These are phyloP conservation scores for Chironomus tepperi DNA, from an alignment of 1,140 invertebrate genomes.

Conservation along the genomic window DNA sequence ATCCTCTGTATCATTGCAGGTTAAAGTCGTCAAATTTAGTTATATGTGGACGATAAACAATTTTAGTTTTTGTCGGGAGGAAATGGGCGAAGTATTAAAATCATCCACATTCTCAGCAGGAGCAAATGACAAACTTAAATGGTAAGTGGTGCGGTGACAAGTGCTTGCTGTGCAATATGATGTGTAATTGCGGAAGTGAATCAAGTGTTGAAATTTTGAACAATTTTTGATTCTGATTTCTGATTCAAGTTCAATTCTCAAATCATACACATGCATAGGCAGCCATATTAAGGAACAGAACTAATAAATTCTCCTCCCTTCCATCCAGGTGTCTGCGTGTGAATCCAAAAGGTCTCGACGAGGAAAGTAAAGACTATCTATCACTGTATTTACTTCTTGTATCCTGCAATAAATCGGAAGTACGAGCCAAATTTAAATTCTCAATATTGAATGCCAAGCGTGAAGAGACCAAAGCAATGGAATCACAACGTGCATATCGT, in stretches of 20 bases:
- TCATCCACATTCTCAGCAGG: conserved; percentile 98
- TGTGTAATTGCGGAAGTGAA: neutral
- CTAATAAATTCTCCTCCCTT: conserved; percentile 29
- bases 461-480: conserved; percentile 99
- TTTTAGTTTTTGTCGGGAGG: conserved; percentile 98
- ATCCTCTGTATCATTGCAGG: conserved; percentile 54
- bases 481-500: conserved; percentile 81
- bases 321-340: conserved; percentile 90
- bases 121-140: conserved; percentile 98
- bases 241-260: too few relatives aligned
- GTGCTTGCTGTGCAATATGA: too few relatives aligned
- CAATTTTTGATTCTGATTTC: too few relatives aligned
- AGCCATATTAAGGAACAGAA: too few relatives aligned
- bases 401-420: conserved; percentile 99
- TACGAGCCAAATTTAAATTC: conserved; percentile 99
- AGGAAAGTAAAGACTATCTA: conserved; percentile 99
- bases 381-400: conserved; percentile 97
- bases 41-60: conserved; percentile 99
- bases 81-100: conserved; percentile 99
- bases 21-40: conserved; percentile 99
- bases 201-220: neutral
- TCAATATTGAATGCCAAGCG: conserved; percentile 99
- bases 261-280: too few relatives aligned
- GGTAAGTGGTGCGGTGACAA: conserved; percentile 63
- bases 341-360: conserved; percentile 98